Evolutionary conservation across 2,888 invertebrate species (phyloP).

Genomic region (Cheilosia vernalis): DNA sequence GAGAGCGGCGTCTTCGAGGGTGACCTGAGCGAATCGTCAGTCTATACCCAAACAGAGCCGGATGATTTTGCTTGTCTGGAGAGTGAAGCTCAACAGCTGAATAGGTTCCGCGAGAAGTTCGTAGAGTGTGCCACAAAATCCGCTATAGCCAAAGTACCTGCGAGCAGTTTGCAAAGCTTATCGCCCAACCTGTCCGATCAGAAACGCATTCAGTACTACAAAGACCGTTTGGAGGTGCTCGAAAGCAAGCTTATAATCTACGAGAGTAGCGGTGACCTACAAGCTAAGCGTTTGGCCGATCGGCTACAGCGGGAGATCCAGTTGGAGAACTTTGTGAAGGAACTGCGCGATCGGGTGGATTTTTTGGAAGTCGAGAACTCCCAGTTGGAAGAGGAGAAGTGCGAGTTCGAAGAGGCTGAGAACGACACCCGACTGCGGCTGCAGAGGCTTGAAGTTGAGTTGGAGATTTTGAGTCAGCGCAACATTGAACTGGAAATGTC

Average conservation of each 20-base stretch:
- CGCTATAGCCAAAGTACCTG: conserved; percentile 76
- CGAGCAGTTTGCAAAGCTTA: conserved; percentile 58
- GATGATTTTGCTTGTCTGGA: conserved; percentile 82
- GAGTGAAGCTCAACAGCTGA: conserved; percentile 86
- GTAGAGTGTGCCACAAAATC: conserved; percentile 84
- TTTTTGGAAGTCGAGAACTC: conserved; percentile 87
- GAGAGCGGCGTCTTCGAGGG: conserved; percentile 90
- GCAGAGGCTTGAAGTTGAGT: conserved; percentile 86
- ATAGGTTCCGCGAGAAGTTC: conserved; percentile 86
- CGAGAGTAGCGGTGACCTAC: conserved; percentile 87
- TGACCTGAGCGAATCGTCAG: conserved; percentile 78
- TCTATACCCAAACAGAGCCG: conserved; percentile 84
- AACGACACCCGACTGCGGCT: conserved; percentile 86
- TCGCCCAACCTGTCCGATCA: conserved; percentile 82
- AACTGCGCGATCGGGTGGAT: conserved; percentile 84
- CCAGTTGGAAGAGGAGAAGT: conserved; percentile 88
- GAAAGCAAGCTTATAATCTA: conserved; percentile 88
- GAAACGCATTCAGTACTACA: conserved; percentile 87
- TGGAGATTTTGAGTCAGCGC: conserved; percentile 85
- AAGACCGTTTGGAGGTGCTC: conserved; percentile 86
- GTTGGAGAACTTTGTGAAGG: conserved; percentile 84
- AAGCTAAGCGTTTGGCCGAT: conserved; percentile 86
- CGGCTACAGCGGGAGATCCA: conserved; percentile 87
- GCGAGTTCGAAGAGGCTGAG: conserved; percentile 90
- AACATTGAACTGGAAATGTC: conserved; percentile 85